Percentiles rank a stretch among this genome's conserved stretches.
Evolutionary conservation across 2,888 invertebrate species (phyloP).

Genomic region (Diloba caeruleocephala): DNA sequence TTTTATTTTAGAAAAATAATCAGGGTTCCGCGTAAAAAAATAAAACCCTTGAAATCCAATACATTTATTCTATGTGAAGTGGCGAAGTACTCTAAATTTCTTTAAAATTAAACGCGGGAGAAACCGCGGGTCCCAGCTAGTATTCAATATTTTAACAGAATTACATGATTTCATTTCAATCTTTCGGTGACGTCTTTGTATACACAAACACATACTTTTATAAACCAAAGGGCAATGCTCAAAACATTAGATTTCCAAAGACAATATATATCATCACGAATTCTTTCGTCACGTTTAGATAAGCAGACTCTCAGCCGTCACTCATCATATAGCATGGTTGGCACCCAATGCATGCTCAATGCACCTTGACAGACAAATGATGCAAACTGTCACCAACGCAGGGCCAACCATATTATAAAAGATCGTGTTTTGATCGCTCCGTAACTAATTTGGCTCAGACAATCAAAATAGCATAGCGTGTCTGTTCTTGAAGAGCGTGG

Average conservation of each 20-base stretch:
- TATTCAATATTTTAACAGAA: too few species aligned
- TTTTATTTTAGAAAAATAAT: too few species aligned
- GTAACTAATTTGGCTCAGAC: conserved; percentile 22
- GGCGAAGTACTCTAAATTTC: too few species aligned
- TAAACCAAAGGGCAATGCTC: neutral
- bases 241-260: neutral
- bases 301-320: conserved; percentile 14
- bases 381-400: conserved; percentile 43
- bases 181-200: too few species aligned
- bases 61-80: too few species aligned
- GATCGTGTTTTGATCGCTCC: conserved; percentile 5
- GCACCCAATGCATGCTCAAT: conserved; percentile 21
- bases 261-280: conserved; percentile 8
- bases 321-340: conserved; percentile 24
- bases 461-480: neutral
- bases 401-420: conserved; percentile 14
- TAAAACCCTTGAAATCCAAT: too few species aligned
- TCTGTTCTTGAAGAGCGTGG: neutral
- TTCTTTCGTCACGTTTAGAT: conserved; percentile 19
- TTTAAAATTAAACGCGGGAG: too few species aligned
- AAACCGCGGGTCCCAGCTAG: too few species aligned
- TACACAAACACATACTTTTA: too few species aligned
- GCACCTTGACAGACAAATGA: conserved; percentile 30
- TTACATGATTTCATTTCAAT: too few species aligned
- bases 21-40: too few species aligned